These are phyloP conservation scores for Laticauda colubrina DNA, from an alignment of 2,113 vertebrate genomes.

Conservation along the genomic window DNA sequence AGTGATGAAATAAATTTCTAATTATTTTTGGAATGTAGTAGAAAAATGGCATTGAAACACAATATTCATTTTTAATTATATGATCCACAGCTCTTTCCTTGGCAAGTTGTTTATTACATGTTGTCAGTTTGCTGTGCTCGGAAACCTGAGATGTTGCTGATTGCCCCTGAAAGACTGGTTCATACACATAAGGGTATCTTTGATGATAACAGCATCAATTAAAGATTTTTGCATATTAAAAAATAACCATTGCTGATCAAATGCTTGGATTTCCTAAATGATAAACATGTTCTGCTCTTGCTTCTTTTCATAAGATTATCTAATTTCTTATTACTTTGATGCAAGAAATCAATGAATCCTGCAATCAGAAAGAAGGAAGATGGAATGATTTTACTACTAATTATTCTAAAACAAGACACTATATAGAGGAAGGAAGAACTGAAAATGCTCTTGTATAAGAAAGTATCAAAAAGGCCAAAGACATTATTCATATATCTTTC, in stretches of 20 bases:
- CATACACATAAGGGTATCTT: neutral
- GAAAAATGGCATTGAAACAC: neutral
- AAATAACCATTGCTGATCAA: neutral
- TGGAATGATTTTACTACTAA: neutral
- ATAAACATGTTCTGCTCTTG: too few species aligned
- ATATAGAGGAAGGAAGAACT: neutral
- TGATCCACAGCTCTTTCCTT: neutral
- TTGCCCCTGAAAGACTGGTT: neutral
- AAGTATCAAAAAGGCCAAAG: neutral
- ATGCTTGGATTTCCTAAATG: neutral
- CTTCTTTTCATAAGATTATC: neutral
- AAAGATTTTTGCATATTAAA: neutral
- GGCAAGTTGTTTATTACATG: slow-evolving; percentile 33
- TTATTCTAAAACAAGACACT: neutral
- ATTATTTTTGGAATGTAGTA: neutral
- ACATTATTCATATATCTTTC: neutral
- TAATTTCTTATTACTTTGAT: neutral
- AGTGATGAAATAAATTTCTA: neutral
- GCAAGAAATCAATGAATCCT: neutral
- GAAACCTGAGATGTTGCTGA: neutral
- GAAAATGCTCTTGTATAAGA: neutral
- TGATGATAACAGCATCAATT: neutral
- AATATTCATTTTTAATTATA: neutral
- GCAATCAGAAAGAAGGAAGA: neutral
- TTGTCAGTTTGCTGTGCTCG: neutral